phyloP scores from a whole-genome alignment of 2,797 vertebrate genomes.

The Eulemur albifrons region DNA sequence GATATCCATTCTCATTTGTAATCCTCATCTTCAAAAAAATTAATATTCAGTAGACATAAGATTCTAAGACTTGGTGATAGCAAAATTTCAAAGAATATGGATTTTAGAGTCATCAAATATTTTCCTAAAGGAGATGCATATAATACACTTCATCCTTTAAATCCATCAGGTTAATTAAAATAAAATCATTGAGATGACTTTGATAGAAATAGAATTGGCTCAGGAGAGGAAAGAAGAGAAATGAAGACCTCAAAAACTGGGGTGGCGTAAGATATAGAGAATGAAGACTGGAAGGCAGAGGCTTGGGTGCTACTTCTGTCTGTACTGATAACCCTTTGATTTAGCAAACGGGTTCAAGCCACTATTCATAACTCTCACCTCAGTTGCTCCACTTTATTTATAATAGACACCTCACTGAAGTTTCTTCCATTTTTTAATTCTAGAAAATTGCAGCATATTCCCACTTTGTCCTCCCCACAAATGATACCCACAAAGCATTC shows the following conservation, averaged over 20 bases:
- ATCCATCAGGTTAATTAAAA: slow-evolving; percentile 71
- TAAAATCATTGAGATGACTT: slow-evolving; percentile 69
- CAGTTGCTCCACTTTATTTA: background rate
- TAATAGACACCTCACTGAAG: background rate
- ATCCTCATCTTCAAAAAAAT: slow-evolving; percentile 53
- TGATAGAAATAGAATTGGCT: slow-evolving; percentile 24
- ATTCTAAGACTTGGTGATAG: slow-evolving; percentile 37
- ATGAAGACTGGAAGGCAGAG: background rate
- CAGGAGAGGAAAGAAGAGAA: background rate
- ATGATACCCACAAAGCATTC: too few species aligned
- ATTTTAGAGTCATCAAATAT: slow-evolving; percentile 64
- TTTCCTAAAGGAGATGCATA: slow-evolving; percentile 59
- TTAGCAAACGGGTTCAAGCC: background rate
- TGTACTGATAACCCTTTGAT: background rate
- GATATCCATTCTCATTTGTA: slow-evolving; percentile 62
- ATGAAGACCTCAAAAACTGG: background rate
- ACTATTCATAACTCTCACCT: background rate
- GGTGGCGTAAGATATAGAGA: background rate
- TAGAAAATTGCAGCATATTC: background rate
- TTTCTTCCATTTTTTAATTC: background rate
- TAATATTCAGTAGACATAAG: slow-evolving; percentile 58
- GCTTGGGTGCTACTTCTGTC: background rate
- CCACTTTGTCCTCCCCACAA: background rate
- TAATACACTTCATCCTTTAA: slow-evolving; percentile 65
- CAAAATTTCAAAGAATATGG: slow-evolving; percentile 60